Evolutionary conservation across 1,140 invertebrate genomes (phyloP).

Genomic region (Oppia nitens): DNA sequence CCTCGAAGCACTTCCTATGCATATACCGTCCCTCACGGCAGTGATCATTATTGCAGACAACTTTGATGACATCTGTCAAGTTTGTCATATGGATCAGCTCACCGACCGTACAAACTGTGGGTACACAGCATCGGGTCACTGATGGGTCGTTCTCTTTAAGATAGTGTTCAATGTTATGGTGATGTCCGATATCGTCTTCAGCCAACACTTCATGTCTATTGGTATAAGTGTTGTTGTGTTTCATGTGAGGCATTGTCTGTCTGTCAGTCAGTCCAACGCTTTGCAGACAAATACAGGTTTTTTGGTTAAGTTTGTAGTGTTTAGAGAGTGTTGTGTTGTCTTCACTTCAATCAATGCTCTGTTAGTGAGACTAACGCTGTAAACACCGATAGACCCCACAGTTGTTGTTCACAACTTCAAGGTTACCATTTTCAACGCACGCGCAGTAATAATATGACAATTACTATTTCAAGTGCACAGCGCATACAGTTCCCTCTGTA

Average conservation of each 20-base stretch:
- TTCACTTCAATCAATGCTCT: no score
- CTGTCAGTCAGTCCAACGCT: no score
- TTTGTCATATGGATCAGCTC: conserved; percentile 48
- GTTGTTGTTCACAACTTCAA: no score
- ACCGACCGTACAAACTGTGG: conserved; percentile 48
- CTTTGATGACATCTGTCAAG: conserved; percentile 52
- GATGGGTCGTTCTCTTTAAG: conserved; percentile 25
- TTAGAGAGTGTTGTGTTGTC: no score
- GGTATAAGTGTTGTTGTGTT: background rate
- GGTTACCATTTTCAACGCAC: no score
- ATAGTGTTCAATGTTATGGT: background rate
- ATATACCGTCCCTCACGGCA: conserved; percentile 73
- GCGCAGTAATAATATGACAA: no score
- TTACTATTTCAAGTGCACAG: no score
- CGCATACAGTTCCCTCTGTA: no score
- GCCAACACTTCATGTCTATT: background rate
- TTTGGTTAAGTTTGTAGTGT: no score
- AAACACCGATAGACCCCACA: no score
- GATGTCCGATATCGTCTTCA: background rate
- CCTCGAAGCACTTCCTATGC: conserved; percentile 86
- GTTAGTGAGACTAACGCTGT: no score
- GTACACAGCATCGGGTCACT: conserved; percentile 53
- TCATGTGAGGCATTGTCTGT: background rate
- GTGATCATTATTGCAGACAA: conserved; percentile 86
- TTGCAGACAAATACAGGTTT: no score